Percentiles rank a stretch among this genome's conserved stretches.
Conservation (phyloP, 2,113 vertebrate genomes). For the Pelecanus crispus region DNA sequence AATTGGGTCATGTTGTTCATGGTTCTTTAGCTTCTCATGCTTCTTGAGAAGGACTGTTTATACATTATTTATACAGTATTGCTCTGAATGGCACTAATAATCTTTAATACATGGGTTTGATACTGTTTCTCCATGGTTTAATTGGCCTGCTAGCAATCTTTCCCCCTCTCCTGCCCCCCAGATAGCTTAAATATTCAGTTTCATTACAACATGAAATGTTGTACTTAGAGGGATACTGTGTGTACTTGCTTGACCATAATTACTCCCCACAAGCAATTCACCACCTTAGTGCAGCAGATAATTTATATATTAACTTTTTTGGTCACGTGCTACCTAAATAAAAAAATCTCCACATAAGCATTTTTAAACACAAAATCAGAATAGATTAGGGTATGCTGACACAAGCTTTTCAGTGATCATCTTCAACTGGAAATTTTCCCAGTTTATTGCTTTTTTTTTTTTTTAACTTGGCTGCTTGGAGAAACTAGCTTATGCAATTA, state of each 20-base stretch:
- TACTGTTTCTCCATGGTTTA: not conserved
- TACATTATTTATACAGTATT: not conserved
- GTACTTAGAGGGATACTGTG: not conserved
- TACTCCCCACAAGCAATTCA: not conserved
- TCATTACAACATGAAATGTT: not conserved
- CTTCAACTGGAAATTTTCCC: conserved; percentile 3
- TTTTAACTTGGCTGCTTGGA: not conserved
- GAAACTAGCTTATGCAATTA: not conserved
- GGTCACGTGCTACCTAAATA: not conserved
- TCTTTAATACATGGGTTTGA: not conserved
- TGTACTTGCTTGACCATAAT: not conserved
- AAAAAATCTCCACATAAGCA: not conserved
- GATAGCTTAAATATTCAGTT: not conserved
- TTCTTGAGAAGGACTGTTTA: not conserved
- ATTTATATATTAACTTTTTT: not conserved
- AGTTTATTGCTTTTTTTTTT: not conserved
- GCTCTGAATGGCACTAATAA: not conserved
- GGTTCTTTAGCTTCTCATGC: not conserved
- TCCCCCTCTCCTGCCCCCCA: not conserved
- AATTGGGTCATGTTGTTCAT: not conserved
- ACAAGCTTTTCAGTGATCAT: not conserved
- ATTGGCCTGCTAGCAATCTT: not conserved
- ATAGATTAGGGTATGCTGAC: not conserved
- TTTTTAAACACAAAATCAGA: not conserved
- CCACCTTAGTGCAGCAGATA: not conserved